Evolutionary conservation across 2,113 vertebrate genomes (phyloP).

Genomic region (Numenius arquata): DNA sequence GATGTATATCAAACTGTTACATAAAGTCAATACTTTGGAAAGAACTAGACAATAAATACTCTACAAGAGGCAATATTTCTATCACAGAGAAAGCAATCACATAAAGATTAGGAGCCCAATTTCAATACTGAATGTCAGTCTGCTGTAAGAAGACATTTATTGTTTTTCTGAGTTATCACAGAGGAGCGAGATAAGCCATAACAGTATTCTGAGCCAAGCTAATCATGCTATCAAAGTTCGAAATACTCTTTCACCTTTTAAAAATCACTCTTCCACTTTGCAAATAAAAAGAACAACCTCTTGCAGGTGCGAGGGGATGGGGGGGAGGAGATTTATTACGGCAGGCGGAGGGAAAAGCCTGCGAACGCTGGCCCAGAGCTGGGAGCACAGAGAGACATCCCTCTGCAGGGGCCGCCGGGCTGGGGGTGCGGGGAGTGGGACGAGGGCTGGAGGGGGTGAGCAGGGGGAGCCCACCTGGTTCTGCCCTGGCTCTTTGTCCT

Average conservation of each 20-base stretch:
- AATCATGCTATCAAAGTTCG: constrained; percentile 26
- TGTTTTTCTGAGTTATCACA: constrained; percentile 71
- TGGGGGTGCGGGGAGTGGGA: accelerated
- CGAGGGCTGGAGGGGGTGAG: too few relatives aligned
- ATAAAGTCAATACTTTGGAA: constrained; percentile 84
- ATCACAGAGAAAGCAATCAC: constrained; percentile 78
- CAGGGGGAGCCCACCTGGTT: not conserved
- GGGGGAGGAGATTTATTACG: not conserved
- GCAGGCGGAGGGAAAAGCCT: not conserved
- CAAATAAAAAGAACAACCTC: constrained; percentile 27
- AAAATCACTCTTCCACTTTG: constrained; percentile 32
- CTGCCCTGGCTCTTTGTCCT: accelerated
- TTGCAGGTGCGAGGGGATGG: not conserved
- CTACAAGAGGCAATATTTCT: constrained; percentile 78
- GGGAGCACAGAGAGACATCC: accelerated
- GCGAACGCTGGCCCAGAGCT: not conserved
- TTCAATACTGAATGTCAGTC: constrained; percentile 72
- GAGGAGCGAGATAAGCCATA: constrained; percentile 12
- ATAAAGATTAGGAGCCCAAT: constrained; percentile 82
- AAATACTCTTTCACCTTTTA: constrained; percentile 50
- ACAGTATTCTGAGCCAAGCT: constrained; percentile 38
- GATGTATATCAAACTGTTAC: constrained; percentile 83
- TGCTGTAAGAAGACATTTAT: constrained; percentile 59
- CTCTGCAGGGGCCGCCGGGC: not conserved
- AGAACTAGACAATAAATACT: constrained; percentile 82